Evolutionary conservation across 1,140 invertebrate genomes (phyloP).

Genomic region (Bombus terrestris): DNA sequence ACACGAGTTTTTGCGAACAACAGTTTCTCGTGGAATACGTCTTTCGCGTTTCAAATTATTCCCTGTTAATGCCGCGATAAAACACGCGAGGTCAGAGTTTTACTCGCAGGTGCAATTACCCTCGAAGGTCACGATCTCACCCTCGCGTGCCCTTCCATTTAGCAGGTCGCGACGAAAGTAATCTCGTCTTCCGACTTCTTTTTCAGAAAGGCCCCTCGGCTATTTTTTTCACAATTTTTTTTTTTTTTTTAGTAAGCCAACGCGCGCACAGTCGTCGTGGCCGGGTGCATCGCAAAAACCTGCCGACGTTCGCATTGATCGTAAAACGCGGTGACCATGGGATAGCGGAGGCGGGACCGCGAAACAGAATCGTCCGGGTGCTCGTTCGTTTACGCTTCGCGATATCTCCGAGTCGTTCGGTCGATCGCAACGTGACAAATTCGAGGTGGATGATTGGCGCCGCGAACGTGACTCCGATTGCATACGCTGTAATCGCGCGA

Average conservation of each 20-base stretch:
- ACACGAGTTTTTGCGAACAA: not conserved
- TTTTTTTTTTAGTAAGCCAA: not conserved
- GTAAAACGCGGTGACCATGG: not conserved
- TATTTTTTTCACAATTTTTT: not conserved
- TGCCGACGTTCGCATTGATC: not conserved
- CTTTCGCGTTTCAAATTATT: not conserved
- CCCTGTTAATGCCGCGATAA: fast-evolving
- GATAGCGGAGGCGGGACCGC: not conserved
- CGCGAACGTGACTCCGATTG: not conserved
- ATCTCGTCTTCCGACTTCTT: not conserved
- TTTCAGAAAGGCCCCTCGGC: fast-evolving
- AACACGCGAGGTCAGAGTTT: no score
- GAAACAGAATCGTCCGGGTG: not conserved
- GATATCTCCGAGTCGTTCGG: not conserved
- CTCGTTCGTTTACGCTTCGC: not conserved
- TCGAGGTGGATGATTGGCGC: not conserved
- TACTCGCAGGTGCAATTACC: not conserved
- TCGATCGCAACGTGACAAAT: constrained; percentile 7
- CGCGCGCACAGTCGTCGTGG: not conserved
- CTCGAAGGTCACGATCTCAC: not conserved
- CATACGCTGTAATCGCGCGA: not conserved
- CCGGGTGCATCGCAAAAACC: not conserved
- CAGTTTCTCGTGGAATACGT: not conserved
- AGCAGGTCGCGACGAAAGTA: not conserved
- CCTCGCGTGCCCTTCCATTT: no score